phyloP scores from a whole-genome alignment of 2,113 vertebrate species.

The Tor tambroides region DNA sequence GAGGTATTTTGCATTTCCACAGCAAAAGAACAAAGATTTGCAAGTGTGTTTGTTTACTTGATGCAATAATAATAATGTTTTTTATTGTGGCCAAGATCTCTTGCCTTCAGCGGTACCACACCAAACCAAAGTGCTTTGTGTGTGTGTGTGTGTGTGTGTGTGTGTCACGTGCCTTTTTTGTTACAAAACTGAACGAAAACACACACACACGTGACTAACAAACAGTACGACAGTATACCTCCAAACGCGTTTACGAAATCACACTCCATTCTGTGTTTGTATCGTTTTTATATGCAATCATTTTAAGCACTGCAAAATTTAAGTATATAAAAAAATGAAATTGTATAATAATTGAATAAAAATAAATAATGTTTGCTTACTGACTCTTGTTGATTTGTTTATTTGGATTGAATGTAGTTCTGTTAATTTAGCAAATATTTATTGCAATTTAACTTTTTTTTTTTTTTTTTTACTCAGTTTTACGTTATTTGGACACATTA shows the following conservation, averaged over 20 bases:
- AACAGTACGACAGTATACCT: background rate
- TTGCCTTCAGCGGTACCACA: background rate
- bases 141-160: background rate
- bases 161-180: background rate
- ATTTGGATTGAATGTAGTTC: background rate
- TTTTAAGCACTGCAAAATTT: conserved; percentile 1
- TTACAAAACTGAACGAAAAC: background rate
- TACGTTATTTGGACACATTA: background rate
- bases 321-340: background rate
- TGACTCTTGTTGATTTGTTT: background rate
- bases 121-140: conserved; percentile 22
- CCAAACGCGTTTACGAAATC: background rate
- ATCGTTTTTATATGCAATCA: conserved; percentile 9
- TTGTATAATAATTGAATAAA: conserved; percentile 23
- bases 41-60: conserved; percentile 27
- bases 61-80: conserved; percentile 9
- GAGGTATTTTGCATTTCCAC: background rate
- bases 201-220: background rate
- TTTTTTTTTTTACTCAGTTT: background rate
- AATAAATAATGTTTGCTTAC: background rate
- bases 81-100: background rate
- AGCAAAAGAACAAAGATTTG: background rate
- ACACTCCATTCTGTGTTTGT: conserved; percentile 11
- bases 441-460: no score
- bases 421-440: background rate